Evolutionary conservation across 2,113 vertebrate species (phyloP), one percentile per base, ranked within the genome.

Genomic region (Colaptes auratus): DNA sequence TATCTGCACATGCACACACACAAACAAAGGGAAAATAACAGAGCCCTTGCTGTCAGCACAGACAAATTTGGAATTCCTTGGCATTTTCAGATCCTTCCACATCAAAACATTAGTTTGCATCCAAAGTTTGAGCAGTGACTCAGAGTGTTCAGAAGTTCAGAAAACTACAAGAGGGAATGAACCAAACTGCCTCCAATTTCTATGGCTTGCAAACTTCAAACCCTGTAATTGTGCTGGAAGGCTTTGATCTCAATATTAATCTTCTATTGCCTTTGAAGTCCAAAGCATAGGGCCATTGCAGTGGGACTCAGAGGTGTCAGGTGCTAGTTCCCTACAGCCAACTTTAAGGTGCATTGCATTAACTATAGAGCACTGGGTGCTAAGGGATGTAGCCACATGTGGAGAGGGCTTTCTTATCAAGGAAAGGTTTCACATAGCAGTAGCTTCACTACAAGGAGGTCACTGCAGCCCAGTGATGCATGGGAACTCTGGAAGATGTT

Each of bases 261-360:
- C 60, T 78, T 75, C 53, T 52, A 24, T 80, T 61, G 20, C 53
- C 48, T 96, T 92, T 97, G 88, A 90, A 94, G 64, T 63, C 59
- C 56, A 67, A 92, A 87, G 39, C 12, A 2, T 42, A 14, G 19
- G 73, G 60, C 33, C 93, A 39, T 7, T 55, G 63, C 50, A 33
- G 70, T 3, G 9, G 60, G 59, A 78, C 30, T 53, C 2, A 3
- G 27, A 85, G 65, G 82, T 48, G 48, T 69, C 8, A 48, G 3
- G 46, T 44, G 65, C 60, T 63, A 93, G 89, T 93, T 90, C 83
- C 81, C 25, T 21, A 1, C 1, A 67, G 59, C 75, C 76, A 72
- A 8, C 0, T 65, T 67, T 24, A 30, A 69, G 63, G 84, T 42
- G 9, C 72, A 3, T 82, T 3, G 0, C 6, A 10, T 69, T 7